phyloP scores from a whole-genome alignment of 2,797 vertebrate genomes.

The Falco peregrinus region DNA sequence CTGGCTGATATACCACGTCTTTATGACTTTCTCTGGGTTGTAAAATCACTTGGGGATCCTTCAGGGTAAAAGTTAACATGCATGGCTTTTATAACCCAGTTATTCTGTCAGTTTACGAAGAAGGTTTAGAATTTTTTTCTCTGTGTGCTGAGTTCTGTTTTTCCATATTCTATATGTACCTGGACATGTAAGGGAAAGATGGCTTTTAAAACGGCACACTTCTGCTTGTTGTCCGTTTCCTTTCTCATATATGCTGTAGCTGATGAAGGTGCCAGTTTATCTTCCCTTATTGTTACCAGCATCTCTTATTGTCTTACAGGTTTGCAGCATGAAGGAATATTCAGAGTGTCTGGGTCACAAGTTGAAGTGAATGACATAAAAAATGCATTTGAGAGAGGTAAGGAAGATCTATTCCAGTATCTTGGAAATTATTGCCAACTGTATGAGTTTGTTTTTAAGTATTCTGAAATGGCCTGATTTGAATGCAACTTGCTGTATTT shows the following conservation, averaged over 20 bases:
- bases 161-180: neutral
- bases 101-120: neutral
- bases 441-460: neutral
- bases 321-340: conserved; percentile 95
- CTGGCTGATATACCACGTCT: neutral
- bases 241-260: neutral
- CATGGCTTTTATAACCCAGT: neutral
- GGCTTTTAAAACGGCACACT: neutral
- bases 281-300: neutral
- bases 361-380: conserved; percentile 99
- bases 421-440: neutral
- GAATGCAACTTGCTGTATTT: neutral
- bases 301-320: conserved; percentile 74
- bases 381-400: conserved; percentile 98
- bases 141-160: neutral
- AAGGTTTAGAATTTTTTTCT: neutral
- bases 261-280: neutral
- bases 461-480: neutral
- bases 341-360: conserved; percentile 96
- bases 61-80: neutral
- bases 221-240: neutral
- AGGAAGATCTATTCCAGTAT: neutral
- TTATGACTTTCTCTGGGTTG: neutral
- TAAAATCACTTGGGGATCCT: conserved; percentile 9
- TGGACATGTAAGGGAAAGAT: neutral